Conservation (phyloP, 2,113 vertebrate genomes). For the Malurus elegans region DNA sequence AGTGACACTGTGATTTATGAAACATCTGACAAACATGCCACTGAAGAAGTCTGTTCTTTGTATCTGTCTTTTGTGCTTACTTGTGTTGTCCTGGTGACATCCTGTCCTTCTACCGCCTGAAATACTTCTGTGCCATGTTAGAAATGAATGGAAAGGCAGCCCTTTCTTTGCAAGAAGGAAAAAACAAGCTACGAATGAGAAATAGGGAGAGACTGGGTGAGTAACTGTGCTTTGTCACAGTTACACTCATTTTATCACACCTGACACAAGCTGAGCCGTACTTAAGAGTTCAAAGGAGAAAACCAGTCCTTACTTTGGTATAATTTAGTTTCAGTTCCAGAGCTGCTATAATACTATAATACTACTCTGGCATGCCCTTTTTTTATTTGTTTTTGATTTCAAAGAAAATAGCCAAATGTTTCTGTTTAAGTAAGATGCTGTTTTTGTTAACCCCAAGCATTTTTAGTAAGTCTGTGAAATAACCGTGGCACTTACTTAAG, state of each 20-base stretch:
- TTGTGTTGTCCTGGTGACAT: conserved; percentile 62
- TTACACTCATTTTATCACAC: conserved; percentile 46
- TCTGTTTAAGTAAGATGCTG: background rate
- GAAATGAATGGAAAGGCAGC: conserved; percentile 15
- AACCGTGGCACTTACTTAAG: background rate
- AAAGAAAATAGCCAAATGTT: conserved; percentile 39
- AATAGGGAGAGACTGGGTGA: conserved; percentile 16
- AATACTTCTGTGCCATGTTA: conserved; percentile 49
- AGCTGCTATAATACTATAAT: conserved; percentile 26
- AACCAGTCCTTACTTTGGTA: background rate
- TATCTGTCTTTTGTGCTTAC: conserved; percentile 70
- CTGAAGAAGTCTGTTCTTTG: conserved; percentile 69
- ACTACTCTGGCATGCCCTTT: background rate
- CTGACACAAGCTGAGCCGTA: background rate
- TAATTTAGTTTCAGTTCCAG: conserved; percentile 34
- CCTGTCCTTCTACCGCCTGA: conserved; percentile 40
- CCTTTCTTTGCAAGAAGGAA: background rate
- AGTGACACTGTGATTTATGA: conserved; percentile 73
- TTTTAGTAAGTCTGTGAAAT: conserved; percentile 27
- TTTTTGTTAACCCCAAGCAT: background rate
- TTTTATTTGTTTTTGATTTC: background rate
- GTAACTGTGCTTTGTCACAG: conserved; percentile 58
- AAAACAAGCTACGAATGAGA: conserved; percentile 62
- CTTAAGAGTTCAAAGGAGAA: conserved; percentile 24
- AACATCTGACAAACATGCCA: conserved; percentile 59